Percentiles rank a stretch among this genome's conserved stretches.
Conservation (phyloP, 2,113 vertebrate genomes). For the Telmatochromis brichardi region DNA sequence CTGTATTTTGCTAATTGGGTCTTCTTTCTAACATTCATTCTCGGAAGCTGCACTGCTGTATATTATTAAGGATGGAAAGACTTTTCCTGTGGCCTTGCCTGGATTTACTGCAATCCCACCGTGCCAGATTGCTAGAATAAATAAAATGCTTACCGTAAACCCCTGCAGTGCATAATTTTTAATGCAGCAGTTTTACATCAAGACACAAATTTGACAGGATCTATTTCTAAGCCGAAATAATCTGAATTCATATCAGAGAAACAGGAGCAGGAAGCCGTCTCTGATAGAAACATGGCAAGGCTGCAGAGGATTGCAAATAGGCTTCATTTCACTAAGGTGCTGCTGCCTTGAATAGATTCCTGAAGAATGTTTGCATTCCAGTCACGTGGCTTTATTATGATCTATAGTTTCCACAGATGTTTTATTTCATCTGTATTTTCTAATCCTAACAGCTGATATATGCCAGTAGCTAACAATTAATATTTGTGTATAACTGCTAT, state of each 20-base stretch:
- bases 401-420: neutral
- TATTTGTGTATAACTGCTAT: neutral
- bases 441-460: neutral
- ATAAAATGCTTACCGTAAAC: conserved; percentile 34
- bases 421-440: neutral
- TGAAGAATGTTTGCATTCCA: neutral
- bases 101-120: conserved; percentile 27
- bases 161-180: conserved; percentile 19
- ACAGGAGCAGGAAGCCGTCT: neutral
- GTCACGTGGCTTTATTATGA: neutral
- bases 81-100: neutral
- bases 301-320: neutral
- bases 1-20: conserved; percentile 35
- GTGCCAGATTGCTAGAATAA: conserved; percentile 21
- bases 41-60: neutral
- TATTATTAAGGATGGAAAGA: neutral
- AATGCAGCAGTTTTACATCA: conserved; percentile 23
- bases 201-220: conserved; percentile 31
- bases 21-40: conserved; percentile 8
- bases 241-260: conserved; percentile 19
- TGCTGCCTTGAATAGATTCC: neutral
- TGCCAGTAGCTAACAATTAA: neutral
- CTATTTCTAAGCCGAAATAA: conserved; percentile 19
- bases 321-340: neutral
- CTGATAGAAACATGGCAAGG: neutral